phyloP scores from a whole-genome alignment of 2,113 vertebrate species.

The Ophthalmolycus amberensis region DNA sequence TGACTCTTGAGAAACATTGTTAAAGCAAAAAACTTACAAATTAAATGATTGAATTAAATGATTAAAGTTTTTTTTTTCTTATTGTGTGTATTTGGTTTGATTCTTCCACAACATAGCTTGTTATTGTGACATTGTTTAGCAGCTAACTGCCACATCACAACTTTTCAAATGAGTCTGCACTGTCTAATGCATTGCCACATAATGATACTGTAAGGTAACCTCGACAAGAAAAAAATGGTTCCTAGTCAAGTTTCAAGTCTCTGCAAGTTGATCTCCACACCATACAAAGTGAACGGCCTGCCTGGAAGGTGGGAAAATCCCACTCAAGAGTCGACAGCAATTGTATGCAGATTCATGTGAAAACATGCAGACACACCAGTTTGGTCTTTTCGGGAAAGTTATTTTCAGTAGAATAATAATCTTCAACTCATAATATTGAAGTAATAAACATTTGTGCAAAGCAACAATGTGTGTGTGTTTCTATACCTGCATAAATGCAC shows the following conservation, averaged over 20 bases:
- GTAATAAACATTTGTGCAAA: constrained; percentile 1
- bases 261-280: constrained; percentile 20
- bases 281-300: not conserved
- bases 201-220: not conserved
- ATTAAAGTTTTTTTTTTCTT: not conserved
- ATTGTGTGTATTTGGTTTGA: not conserved
- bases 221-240: not conserved
- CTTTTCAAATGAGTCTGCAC: constrained; percentile 1
- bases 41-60: not conserved
- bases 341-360: constrained; percentile 20
- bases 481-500: constrained; percentile 6
- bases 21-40: not conserved
- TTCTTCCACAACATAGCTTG: not conserved
- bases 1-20: not conserved
- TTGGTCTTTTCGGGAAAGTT: constrained; percentile 11
- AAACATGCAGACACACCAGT: constrained; percentile 19
- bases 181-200: not conserved
- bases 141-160: constrained; percentile 3
- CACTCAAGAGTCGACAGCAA: not conserved
- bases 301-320: constrained; percentile 20
- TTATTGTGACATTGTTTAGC: not conserved
- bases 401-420: not conserved
- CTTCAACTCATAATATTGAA: constrained; percentile 2
- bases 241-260: constrained; percentile 5
- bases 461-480: not conserved